Percentiles rank a stretch among this genome's conserved stretches.
phyloP scores from a whole-genome alignment of 1,140 invertebrate genomes.

The Neodiprion pinetum region DNA sequence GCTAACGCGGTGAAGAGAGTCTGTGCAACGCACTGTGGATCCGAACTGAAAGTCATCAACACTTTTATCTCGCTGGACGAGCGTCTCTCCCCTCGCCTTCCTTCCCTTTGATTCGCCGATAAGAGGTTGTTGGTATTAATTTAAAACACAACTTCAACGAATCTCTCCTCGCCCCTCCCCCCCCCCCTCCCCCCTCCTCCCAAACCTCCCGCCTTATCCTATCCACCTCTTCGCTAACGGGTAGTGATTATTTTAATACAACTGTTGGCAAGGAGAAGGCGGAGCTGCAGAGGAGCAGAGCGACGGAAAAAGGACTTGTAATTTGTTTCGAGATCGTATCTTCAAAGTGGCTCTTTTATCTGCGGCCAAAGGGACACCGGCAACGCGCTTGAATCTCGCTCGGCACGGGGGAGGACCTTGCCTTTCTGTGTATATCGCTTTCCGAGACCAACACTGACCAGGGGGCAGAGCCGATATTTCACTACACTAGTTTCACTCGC shows the following conservation, averaged over 20 bases:
- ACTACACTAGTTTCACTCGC: too few species aligned
- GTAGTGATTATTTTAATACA: conserved; percentile 43
- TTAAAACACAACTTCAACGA: conserved; percentile 29
- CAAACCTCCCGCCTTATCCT: conserved; percentile 16
- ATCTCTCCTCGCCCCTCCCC: conserved; percentile 14
- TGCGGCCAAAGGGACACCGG: neutral
- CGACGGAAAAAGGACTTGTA: conserved; percentile 43
- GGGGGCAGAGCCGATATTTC: too few species aligned
- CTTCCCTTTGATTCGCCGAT: neutral
- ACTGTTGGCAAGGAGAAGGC: conserved; percentile 32
- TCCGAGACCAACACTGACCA: too few species aligned
- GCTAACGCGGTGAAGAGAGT: too few species aligned
- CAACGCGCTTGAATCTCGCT: neutral
- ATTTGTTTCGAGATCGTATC: conserved; percentile 61
- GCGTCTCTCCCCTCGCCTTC: neutral
- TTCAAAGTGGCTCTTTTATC: conserved; percentile 50
- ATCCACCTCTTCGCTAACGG: conserved; percentile 34
- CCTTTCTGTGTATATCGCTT: too few species aligned
- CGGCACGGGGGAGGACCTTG: too few species aligned
- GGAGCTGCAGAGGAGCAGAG: conserved; percentile 10
- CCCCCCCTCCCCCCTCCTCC: conserved; percentile 12
- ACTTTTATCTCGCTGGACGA: neutral
- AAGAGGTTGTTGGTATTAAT: conserved; percentile 21
- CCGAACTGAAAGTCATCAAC: neutral
- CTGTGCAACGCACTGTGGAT: too few species aligned